phyloP scores from a whole-genome alignment of 2,797 vertebrate species.

The Hippocampus kuda region DNA sequence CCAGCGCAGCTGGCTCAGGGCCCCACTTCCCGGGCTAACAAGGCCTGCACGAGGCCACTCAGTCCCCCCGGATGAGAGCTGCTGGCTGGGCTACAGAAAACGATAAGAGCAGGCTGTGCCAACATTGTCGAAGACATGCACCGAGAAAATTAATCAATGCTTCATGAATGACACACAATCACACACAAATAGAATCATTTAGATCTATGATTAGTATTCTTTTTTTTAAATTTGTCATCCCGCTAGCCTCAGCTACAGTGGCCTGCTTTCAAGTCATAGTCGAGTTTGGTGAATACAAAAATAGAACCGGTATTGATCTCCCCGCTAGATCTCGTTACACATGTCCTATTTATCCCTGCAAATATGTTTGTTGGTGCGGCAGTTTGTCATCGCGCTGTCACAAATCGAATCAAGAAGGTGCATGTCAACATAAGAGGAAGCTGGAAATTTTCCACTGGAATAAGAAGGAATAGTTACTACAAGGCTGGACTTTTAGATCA shows the following conservation, averaged over 20 bases:
- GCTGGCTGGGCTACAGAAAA: constrained; percentile 17
- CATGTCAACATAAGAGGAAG: not conserved
- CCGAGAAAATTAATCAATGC: not conserved
- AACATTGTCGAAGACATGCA: constrained; percentile 14
- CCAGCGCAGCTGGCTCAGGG: constrained; percentile 29
- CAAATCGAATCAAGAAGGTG: not conserved
- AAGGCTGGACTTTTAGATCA: no score
- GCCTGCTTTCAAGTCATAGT: constrained; percentile 1
- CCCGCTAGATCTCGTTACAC: constrained; percentile 32
- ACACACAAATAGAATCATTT: not conserved
- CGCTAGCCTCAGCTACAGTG: not conserved
- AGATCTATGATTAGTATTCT: no score
- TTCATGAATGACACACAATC: not conserved
- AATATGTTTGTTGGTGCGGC: not conserved
- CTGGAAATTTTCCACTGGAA: not conserved
- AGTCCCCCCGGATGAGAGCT: constrained; percentile 16
- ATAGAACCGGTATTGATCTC: constrained; percentile 33
- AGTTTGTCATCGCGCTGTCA: not conserved
- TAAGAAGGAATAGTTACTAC: no score
- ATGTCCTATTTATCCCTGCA: constrained; percentile 21
- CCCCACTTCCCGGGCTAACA: constrained; percentile 22
- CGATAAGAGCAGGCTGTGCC: constrained; percentile 14
- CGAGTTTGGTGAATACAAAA: constrained; percentile 13
- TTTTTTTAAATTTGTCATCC: not conserved
- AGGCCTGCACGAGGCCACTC: constrained; percentile 2